Percentiles rank a stretch among this genome's conserved stretches.
These are phyloP conservation scores for Ridgeia piscesae DNA, from an alignment of 1,140 invertebrate genomes.

Conservation along the genomic window DNA sequence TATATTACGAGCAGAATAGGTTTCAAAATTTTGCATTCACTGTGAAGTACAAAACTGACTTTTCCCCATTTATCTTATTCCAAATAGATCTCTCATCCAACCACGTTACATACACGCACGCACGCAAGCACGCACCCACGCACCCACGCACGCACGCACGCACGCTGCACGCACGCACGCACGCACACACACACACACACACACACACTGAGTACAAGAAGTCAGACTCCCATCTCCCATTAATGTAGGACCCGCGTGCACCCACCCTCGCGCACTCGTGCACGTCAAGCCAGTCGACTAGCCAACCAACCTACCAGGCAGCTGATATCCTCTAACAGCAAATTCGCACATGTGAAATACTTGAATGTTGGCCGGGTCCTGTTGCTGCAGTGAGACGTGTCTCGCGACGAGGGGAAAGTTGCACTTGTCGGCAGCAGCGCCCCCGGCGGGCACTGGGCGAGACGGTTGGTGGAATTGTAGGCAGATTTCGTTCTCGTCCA, in stretches of 20 bases:
- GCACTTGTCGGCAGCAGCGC: neutral
- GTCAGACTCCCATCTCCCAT: neutral
- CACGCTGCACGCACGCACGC: neutral
- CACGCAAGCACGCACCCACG: no score
- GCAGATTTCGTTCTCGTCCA: neutral
- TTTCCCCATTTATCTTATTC: no score
- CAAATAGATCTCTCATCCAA: no score
- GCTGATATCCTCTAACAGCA: neutral
- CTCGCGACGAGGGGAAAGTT: neutral
- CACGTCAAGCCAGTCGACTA: neutral
- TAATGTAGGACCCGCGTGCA: neutral
- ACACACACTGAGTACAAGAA: neutral
- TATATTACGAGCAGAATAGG: no score
- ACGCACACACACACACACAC: neutral
- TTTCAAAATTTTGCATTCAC: no score
- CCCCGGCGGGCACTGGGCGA: neutral
- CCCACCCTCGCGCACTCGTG: neutral
- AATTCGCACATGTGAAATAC: neutral
- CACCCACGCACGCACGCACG: no score
- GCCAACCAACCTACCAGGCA: neutral
- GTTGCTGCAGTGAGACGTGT: neutral
- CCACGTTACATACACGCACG: no score
- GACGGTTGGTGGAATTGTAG: neutral
- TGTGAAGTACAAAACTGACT: no score
- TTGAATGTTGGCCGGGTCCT: neutral